Evolutionary conservation across 2,113 vertebrate species (phyloP).

Genomic region (Columbina picui): DNA sequence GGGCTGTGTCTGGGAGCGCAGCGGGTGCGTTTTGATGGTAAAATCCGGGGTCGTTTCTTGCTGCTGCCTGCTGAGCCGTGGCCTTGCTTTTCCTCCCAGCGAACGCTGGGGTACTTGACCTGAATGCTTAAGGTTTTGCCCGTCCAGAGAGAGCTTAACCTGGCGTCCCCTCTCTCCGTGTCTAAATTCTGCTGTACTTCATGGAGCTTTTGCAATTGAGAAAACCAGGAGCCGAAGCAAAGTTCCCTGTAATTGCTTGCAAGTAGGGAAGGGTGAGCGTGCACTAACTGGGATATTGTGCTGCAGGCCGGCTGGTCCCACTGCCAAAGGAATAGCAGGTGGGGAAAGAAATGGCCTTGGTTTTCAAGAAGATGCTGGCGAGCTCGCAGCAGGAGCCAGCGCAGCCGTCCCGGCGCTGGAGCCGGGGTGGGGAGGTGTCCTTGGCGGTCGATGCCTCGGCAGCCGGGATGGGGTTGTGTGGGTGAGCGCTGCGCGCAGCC

Average conservation of each 20-base stretch:
- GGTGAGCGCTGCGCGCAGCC: neutral
- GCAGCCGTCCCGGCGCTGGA: neutral
- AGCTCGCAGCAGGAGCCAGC: neutral
- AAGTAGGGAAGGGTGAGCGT: neutral
- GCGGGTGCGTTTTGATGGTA: neutral
- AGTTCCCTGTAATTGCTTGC: neutral
- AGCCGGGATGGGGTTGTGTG: neutral
- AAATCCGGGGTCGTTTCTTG: neutral
- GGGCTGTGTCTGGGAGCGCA: accelerated
- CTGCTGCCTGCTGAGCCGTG: neutral
- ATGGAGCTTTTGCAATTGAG: slow-evolving; percentile 1
- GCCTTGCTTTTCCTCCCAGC: neutral
- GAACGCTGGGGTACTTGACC: neutral
- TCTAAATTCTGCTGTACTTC: neutral
- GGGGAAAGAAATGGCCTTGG: slow-evolving; percentile 23
- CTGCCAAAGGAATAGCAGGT: slow-evolving; percentile 23
- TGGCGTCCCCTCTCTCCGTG: accelerated
- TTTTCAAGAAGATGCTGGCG: neutral
- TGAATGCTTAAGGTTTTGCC: slow-evolving; percentile 41
- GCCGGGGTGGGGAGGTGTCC: neutral
- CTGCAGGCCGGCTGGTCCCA: neutral
- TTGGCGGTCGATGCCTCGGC: neutral
- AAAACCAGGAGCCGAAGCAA: neutral
- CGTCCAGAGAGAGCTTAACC: neutral
- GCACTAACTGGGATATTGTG: slow-evolving; percentile 6